Evolutionary conservation across 2,888 invertebrate genomes (phyloP).

Genomic region (Melinaea marsaeus): DNA sequence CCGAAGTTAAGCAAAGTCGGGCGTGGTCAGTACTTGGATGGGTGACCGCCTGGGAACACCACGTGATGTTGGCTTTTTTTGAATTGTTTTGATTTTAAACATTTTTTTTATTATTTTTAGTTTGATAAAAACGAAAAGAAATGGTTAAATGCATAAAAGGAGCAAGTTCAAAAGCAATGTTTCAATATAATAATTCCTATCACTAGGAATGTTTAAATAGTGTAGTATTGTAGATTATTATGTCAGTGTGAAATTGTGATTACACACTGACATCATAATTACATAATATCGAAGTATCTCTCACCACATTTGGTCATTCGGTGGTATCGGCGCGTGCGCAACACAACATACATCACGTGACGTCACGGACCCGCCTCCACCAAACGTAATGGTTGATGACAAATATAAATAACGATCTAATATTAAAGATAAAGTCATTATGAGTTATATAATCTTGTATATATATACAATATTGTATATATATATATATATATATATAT

Average conservation of each 20-base stretch:
- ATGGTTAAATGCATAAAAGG: no score
- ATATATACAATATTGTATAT: background rate
- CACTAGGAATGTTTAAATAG: no score
- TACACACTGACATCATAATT: no score
- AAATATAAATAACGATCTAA: slow-evolving; percentile 3
- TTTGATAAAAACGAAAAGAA: no score
- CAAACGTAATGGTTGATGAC: slow-evolving; percentile 7
- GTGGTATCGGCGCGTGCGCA: slow-evolving; percentile 3
- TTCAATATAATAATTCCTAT: no score
- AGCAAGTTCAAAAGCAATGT: no score
- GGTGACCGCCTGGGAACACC: slow-evolving; percentile 56
- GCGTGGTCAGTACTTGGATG: slow-evolving; percentile 54
- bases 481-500: no score
- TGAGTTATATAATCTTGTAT: background rate
- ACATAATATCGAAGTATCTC: no score
- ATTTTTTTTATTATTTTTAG: no score
- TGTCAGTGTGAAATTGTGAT: no score
- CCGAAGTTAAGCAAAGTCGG: slow-evolving; percentile 53
- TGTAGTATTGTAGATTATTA: no score
- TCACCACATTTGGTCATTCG: slow-evolving; percentile 1
- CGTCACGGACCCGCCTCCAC: slow-evolving; percentile 12
- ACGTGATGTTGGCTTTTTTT: slow-evolving; percentile 49
- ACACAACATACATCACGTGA: background rate
- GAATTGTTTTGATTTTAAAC: no score
- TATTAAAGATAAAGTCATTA: background rate